Evolutionary conservation across 2,797 vertebrate genomes (phyloP).

Genomic region (Malacoctenus gilli): DNA sequence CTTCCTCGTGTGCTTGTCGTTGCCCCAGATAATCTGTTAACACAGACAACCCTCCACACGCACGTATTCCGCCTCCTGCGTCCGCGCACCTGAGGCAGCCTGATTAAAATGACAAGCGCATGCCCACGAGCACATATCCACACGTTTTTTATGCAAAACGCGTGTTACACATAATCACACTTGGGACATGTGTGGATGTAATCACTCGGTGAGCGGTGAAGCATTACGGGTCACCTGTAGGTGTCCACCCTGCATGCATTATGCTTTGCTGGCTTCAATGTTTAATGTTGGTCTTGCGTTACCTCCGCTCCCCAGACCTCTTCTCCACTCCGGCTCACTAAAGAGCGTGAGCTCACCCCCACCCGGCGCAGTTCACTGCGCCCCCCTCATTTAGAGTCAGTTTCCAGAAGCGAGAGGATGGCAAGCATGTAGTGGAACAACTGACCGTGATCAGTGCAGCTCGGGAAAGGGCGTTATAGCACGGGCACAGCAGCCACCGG

Average conservation of each 20-base stretch:
- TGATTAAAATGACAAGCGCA: not conserved
- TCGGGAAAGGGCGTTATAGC: slow-evolving; percentile 2
- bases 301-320: slow-evolving; percentile 17
- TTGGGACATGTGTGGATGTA: slow-evolving; percentile 7
- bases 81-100: slow-evolving; percentile 14
- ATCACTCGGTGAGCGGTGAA: slow-evolving; percentile 4
- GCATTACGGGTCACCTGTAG: slow-evolving; percentile 13
- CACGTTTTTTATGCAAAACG: not conserved
- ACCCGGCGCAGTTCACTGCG: slow-evolving; percentile 25
- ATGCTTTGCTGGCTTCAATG: slow-evolving; percentile 16
- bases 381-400: slow-evolving; percentile 53
- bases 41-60: too few relatives aligned
- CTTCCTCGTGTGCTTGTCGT: not conserved
- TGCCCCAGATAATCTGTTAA: slow-evolving; percentile 7
- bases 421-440: slow-evolving; percentile 47
- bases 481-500: slow-evolving; percentile 11
- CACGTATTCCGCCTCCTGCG: too few relatives aligned
- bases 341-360: slow-evolving; percentile 39
- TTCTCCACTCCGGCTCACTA: slow-evolving; percentile 36
- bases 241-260: slow-evolving; percentile 16
- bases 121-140: not conserved
- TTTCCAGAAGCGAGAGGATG: slow-evolving; percentile 59
- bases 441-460: slow-evolving; percentile 35
- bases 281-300: slow-evolving; percentile 23
- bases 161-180: slow-evolving; percentile 18